Conservation (phyloP, 2,113 vertebrate genomes). For the Crotalus tigris region DNA sequence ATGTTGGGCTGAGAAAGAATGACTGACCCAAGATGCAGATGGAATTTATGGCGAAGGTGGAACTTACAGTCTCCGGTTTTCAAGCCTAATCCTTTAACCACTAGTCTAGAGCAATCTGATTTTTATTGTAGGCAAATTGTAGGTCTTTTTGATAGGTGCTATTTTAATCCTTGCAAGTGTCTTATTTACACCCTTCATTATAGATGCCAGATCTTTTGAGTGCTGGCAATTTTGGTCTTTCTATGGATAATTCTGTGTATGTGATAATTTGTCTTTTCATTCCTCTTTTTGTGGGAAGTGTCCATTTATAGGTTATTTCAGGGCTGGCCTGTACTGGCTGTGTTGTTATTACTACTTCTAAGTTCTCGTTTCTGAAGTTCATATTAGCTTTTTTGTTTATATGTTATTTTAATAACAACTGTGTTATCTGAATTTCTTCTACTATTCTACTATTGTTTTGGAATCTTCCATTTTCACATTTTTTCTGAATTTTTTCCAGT, state of each 20-base stretch:
- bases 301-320: background rate
- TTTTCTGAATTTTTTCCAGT: background rate
- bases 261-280: background rate
- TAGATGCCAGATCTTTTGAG: background rate
- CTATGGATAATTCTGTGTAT: background rate
- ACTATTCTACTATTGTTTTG: background rate
- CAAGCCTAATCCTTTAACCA: background rate
- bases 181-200: background rate
- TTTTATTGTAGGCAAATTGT: background rate
- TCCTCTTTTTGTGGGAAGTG: background rate
- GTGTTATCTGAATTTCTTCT: background rate
- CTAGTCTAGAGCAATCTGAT: background rate
- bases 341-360: background rate
- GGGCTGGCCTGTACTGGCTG: background rate
- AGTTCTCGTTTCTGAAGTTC: background rate
- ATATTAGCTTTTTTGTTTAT: background rate
- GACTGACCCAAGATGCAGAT: background rate
- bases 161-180: background rate
- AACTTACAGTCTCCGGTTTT: background rate
- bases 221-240: background rate
- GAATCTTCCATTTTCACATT: background rate
- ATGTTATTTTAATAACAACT: background rate
- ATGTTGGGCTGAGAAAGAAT: background rate
- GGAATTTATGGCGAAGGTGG: background rate
- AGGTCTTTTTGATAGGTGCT: background rate